phyloP scores from a whole-genome alignment of 2,888 invertebrate genomes.

The Theristus sp. region DNA sequence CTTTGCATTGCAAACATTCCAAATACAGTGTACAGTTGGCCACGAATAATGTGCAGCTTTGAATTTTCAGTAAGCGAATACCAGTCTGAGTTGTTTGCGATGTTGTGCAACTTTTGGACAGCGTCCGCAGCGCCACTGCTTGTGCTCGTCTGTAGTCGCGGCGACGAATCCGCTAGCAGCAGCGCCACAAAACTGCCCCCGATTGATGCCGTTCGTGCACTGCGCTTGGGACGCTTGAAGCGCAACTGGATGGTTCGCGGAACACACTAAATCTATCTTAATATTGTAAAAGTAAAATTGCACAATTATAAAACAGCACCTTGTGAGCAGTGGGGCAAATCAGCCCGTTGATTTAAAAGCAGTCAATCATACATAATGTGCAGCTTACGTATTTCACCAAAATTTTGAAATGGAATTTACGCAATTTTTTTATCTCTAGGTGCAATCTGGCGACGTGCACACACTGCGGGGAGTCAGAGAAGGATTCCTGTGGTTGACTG shows the following conservation, averaged over 20 bases:
- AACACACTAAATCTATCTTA: too few relatives aligned
- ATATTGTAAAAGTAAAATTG: too few relatives aligned
- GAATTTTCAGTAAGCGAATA: not conserved
- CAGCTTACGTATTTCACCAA: not conserved
- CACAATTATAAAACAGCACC: too few relatives aligned
- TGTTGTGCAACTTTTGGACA: conserved; percentile 8
- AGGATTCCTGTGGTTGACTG: conserved; percentile 3
- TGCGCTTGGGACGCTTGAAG: conserved; percentile 4
- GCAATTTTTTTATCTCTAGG: not conserved
- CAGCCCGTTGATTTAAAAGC: too few relatives aligned
- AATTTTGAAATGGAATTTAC: not conserved
- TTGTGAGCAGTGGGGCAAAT: too few relatives aligned
- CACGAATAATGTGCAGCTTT: not conserved
- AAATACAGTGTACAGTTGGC: not conserved
- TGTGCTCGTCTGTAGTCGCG: not conserved
- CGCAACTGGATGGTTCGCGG: conserved; percentile 4
- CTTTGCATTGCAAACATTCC: not conserved
- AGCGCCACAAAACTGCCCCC: not conserved
- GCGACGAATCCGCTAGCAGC: not conserved
- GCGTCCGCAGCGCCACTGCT: conserved; percentile 2
- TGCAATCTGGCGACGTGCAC: conserved; percentile 2
- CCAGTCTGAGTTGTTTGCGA: conserved; percentile 6
- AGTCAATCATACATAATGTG: not conserved
- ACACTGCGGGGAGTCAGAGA: conserved; percentile 3
- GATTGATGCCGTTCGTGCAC: conserved; percentile 1